Percentiles rank a stretch among this genome's conserved stretches.
phyloP scores from a whole-genome alignment of 2,888 invertebrate genomes.

The Lottia gigantea region DNA sequence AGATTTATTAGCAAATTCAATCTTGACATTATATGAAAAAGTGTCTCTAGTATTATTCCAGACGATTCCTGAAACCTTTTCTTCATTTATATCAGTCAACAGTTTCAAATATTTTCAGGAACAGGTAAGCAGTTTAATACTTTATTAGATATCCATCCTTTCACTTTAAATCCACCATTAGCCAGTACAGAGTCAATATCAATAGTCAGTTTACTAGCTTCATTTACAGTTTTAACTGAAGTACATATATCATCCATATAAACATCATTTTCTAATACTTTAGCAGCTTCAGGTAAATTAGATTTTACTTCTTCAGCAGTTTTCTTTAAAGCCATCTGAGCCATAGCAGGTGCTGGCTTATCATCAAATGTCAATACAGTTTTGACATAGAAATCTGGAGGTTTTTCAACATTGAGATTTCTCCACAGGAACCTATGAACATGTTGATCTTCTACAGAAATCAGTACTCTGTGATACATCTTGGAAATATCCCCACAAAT shows the following conservation, averaged over 20 bases:
- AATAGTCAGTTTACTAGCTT: not conserved
- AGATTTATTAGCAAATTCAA: not conserved
- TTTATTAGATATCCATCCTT: not conserved
- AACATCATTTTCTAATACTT: not conserved
- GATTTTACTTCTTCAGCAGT: too few relatives aligned
- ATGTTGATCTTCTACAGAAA: slow-evolving; percentile 16
- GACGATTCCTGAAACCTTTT: not conserved
- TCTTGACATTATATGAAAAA: not conserved
- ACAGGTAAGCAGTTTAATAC: not conserved
- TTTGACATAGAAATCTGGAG: slow-evolving; percentile 19
- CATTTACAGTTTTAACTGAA: not conserved
- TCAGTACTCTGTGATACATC: slow-evolving; percentile 20
- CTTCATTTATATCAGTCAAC: not conserved
- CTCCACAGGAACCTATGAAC: slow-evolving; percentile 21
- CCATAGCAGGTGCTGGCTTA: slow-evolving; percentile 19
- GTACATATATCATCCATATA: not conserved
- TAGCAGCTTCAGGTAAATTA: too few relatives aligned
- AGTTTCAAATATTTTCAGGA: not conserved
- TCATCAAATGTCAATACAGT: slow-evolving; percentile 19
- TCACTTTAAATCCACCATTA: not conserved
- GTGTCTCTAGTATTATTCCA: not conserved
- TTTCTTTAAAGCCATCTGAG: slow-evolving; percentile 12
- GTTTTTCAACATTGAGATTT: slow-evolving; percentile 4
- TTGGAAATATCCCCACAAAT: slow-evolving; percentile 14
- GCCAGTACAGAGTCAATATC: not conserved